These are phyloP conservation scores for Tinea trinotella DNA, from an alignment of 2,888 invertebrate genomes.

Conservation along the genomic window DNA sequence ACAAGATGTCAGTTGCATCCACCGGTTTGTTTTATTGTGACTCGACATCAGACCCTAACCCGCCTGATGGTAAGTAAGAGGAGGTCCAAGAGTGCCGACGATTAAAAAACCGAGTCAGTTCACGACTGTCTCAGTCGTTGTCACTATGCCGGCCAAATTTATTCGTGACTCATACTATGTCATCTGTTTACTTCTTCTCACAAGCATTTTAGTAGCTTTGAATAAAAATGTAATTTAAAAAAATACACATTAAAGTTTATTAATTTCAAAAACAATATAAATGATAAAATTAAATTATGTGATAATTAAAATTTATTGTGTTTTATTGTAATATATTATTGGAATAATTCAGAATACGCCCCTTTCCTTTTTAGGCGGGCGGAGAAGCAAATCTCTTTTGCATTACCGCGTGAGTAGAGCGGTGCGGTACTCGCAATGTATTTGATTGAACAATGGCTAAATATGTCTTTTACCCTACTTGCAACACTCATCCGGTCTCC, in stretches of 20 bases:
- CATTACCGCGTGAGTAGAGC: conserved; percentile 12
- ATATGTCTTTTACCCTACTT: conserved; percentile 5
- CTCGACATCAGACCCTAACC: too few species aligned
- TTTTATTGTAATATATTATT: too few species aligned
- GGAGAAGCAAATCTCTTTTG: conserved; percentile 17
- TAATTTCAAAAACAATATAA: background rate
- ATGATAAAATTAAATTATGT: background rate
- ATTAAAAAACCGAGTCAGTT: too few species aligned
- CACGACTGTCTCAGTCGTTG: too few species aligned
- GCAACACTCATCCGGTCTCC: background rate
- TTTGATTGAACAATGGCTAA: conserved; percentile 12
- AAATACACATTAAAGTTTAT: background rate
- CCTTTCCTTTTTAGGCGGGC: conserved; percentile 4
- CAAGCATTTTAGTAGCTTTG: too few species aligned
- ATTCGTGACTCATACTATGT: too few species aligned
- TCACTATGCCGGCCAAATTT: too few species aligned
- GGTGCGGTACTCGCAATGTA: conserved; percentile 1
- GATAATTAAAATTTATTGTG: background rate
- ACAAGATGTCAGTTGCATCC: too few species aligned
- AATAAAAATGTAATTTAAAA: background rate
- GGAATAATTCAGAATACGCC: background rate
- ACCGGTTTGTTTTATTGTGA: too few species aligned
- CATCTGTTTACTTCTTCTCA: too few species aligned
- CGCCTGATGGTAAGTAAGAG: too few species aligned
- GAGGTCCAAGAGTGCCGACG: too few species aligned